Evolutionary conservation across 2,797 vertebrate genomes (phyloP).

Genomic region (Hirundo rustica): DNA sequence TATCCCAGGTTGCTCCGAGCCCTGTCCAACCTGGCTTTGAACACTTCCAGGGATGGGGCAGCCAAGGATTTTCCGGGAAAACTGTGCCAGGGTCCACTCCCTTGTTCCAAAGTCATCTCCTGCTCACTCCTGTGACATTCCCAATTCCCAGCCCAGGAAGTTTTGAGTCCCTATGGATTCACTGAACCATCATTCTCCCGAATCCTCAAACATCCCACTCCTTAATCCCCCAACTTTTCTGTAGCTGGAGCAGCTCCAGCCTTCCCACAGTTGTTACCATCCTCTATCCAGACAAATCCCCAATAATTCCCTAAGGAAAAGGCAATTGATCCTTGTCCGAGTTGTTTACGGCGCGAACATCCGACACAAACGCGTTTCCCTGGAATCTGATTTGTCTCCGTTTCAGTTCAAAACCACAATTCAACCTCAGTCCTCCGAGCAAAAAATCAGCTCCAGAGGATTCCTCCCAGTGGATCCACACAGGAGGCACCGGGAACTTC

Average conservation of each 20-base stretch:
- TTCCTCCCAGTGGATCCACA: not conserved
- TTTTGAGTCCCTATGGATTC: not conserved
- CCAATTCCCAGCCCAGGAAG: not conserved
- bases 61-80: not conserved
- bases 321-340: rapidly evolving
- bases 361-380: not conserved
- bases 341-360: rapidly evolving
- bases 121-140: not conserved
- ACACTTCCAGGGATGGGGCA: not conserved
- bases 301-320: not conserved
- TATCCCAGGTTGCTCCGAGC: not conserved
- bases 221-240: not conserved
- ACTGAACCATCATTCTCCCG: too few relatives aligned
- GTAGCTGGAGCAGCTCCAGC: not conserved
- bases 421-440: rapidly evolving
- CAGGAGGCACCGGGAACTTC: rapidly evolving
- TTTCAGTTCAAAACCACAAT: not conserved
- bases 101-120: not conserved
- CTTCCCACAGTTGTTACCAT: not conserved
- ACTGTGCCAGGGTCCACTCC: too few relatives aligned
- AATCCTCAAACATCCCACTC: not conserved
- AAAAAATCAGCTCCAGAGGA: not conserved
- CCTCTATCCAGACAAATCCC: not conserved
- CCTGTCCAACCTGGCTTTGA: not conserved
- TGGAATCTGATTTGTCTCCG: not conserved